A percentile compares a stretch with the other conserved stretches of the same genome.
Conservation (phyloP, 1,140 invertebrate species). For the Euura saliciscinereae region DNA sequence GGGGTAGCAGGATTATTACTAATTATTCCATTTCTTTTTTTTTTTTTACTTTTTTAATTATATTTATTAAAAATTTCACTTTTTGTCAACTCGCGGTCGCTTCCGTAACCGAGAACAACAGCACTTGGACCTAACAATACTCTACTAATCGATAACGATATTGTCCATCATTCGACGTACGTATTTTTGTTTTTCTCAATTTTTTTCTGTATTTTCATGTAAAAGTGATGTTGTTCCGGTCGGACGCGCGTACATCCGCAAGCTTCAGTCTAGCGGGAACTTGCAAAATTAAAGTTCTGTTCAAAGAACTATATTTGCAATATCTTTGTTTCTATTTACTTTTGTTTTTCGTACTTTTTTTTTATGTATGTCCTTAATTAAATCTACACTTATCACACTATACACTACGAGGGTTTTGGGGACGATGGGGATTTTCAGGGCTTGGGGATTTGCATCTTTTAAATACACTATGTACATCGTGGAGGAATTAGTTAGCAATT, state of each 20-base stretch:
- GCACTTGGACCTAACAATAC: background rate
- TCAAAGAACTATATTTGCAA: background rate
- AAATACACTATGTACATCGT: constrained; percentile 34
- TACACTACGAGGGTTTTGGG: constrained; percentile 4
- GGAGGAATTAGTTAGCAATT: constrained; percentile 20
- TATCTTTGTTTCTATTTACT: constrained; percentile 6
- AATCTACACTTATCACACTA: background rate
- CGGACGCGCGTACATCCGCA: constrained; percentile 18
- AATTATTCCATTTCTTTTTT: constrained; percentile 14
- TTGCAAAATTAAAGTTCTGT: constrained; percentile 11
- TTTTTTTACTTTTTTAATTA: constrained; percentile 17
- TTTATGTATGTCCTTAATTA: constrained; percentile 6
- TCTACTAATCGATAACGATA: too few species aligned
- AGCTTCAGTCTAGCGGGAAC: constrained; percentile 39
- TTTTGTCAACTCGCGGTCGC: constrained; percentile 28
- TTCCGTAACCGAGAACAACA: background rate
- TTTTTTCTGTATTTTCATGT: background rate
- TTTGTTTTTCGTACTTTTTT: constrained; percentile 1
- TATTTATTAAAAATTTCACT: constrained; percentile 30
- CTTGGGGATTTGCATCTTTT: constrained; percentile 16
- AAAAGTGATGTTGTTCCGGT: background rate
- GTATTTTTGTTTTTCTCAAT: too few species aligned
- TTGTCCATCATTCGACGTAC: too few species aligned
- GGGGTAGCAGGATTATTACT: constrained; percentile 29
- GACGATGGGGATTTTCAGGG: constrained; percentile 21